Evolutionary conservation across 2,888 invertebrate genomes (phyloP).

Genomic region (Phyllotreta cruciferae): DNA sequence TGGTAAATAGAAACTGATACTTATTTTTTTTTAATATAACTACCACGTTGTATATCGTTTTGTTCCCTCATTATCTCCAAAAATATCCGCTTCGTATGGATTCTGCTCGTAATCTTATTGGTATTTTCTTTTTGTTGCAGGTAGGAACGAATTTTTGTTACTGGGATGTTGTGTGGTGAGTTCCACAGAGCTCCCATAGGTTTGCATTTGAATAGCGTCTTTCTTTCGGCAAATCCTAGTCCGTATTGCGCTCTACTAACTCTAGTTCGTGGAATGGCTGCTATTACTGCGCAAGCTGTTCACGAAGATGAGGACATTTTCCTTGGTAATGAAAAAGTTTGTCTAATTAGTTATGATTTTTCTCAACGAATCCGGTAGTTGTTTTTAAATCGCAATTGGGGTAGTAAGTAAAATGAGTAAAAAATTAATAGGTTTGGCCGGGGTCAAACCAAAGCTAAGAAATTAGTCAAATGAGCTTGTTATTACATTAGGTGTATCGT

Average conservation of each 20-base stretch:
- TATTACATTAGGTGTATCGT: too few relatives aligned
- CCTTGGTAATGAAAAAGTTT: slow-evolving; percentile 65
- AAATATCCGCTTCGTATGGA: too few relatives aligned
- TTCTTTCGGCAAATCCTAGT: slow-evolving; percentile 60
- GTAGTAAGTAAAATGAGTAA: too few relatives aligned
- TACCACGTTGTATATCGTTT: neutral
- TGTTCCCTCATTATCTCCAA: too few relatives aligned
- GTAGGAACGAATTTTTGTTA: slow-evolving; percentile 55
- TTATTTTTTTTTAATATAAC: neutral
- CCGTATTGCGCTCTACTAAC: slow-evolving; percentile 68
- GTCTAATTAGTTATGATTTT: too few relatives aligned
- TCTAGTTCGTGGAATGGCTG: slow-evolving; percentile 67
- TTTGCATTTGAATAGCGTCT: slow-evolving; percentile 58
- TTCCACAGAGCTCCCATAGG: slow-evolving; percentile 61
- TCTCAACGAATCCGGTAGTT: too few relatives aligned
- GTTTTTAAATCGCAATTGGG: too few relatives aligned
- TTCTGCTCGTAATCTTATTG: too few relatives aligned
- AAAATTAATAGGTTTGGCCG: too few relatives aligned
- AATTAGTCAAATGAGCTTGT: too few relatives aligned
- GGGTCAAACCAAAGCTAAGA: too few relatives aligned
- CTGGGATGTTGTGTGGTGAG: slow-evolving; percentile 65
- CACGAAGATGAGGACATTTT: slow-evolving; percentile 70
- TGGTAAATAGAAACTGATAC: too few relatives aligned
- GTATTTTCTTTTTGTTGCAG: slow-evolving; percentile 47
- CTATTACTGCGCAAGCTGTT: slow-evolving; percentile 63